Evolutionary conservation across 2,113 vertebrate genomes (phyloP).

Genomic region (Ciconia boyciana): DNA sequence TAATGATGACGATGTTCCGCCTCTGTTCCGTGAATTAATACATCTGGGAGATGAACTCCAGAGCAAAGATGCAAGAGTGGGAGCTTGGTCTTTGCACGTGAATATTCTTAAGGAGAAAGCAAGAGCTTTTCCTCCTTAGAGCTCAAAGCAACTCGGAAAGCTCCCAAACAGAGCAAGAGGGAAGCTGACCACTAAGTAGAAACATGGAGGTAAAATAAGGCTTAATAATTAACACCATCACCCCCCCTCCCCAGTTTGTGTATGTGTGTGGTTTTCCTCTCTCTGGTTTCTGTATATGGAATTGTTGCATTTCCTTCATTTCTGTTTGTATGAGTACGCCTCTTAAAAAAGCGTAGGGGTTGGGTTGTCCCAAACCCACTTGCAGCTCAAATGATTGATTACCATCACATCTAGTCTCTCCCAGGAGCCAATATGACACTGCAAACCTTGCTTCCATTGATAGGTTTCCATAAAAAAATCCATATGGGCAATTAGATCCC

Average conservation of each 20-base stretch:
- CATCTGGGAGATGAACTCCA: neutral
- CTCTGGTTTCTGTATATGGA: neutral
- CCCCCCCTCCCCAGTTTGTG: fast-evolving
- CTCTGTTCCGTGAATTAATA: neutral
- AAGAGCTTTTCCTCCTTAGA: neutral
- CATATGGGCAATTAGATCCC: neutral
- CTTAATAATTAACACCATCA: neutral
- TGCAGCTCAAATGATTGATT: neutral
- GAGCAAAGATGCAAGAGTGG: neutral
- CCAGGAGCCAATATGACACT: neutral
- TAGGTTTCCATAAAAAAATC: neutral
- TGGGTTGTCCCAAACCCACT: neutral
- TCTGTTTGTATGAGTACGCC: neutral
- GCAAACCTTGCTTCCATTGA: neutral
- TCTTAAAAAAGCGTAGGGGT: neutral
- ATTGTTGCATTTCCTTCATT: neutral
- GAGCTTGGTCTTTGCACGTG: neutral
- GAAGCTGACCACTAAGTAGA: neutral
- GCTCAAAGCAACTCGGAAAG: neutral
- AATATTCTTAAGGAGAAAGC: neutral
- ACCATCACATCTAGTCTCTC: neutral
- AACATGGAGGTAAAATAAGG: neutral
- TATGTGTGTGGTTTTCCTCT: neutral
- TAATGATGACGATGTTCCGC: neutral
- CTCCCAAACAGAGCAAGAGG: neutral